Evolutionary conservation across 2,888 invertebrate genomes (phyloP).

Genomic region (Brachynemurus nebulosus): DNA sequence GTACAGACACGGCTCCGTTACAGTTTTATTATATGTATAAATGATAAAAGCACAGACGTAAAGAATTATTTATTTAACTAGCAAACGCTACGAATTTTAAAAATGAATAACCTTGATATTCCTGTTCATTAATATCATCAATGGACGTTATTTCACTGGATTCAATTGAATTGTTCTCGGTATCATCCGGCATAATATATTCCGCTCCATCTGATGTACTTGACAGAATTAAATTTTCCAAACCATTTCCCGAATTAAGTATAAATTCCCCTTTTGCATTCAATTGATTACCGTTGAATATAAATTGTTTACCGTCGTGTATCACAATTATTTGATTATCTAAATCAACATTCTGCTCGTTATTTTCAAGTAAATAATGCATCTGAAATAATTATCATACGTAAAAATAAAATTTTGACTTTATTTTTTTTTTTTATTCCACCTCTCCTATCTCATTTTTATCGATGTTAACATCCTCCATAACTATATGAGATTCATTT

Average conservation of each 20-base stretch:
- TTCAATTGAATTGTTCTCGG: not conserved
- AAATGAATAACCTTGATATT: too few relatives aligned
- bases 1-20: too few relatives aligned
- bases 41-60: too few relatives aligned
- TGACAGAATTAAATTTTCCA: not conserved
- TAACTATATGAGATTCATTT: not conserved
- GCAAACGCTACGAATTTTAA: too few relatives aligned
- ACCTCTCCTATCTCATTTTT: too few relatives aligned
- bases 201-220: not conserved
- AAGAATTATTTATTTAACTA: too few relatives aligned
- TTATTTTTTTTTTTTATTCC: too few relatives aligned
- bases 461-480: too few relatives aligned
- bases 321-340: slow-evolving; percentile 4
- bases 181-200: not conserved
- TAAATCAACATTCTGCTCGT: not conserved
- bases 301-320: slow-evolving; percentile 4
- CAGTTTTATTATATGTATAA: too few relatives aligned
- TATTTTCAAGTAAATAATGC: not conserved
- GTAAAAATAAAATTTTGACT: not conserved
- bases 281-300: slow-evolving; percentile 3
- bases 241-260: not conserved
- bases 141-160: not conserved
- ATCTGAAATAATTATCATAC: not conserved
- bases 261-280: slow-evolving; percentile 6
- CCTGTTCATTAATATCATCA: too few relatives aligned